These are phyloP conservation scores for Agraylea sexmaculata DNA, from an alignment of 1,140 invertebrate species.

Conservation along the genomic window DNA sequence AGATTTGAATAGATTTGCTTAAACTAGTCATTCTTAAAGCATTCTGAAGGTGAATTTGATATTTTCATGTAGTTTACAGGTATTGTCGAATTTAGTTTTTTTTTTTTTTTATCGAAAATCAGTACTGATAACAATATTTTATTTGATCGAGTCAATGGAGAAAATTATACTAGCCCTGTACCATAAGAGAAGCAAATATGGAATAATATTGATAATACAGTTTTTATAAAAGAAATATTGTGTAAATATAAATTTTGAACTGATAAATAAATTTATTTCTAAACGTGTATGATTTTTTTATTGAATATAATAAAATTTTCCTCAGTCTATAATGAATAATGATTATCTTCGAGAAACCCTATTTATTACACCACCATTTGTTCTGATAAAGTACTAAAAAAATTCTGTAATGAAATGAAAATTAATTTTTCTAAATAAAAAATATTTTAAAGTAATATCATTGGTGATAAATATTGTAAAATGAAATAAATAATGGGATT, in stretches of 20 bases:
- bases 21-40: conserved; percentile 1
- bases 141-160: too few species aligned
- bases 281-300: conserved; percentile 16
- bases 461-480: too few species aligned
- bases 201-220: conserved; percentile 20
- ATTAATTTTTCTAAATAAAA: background rate
- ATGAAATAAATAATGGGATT: too few species aligned
- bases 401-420: background rate
- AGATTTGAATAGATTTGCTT: background rate
- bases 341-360: too few species aligned
- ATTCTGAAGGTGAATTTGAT: conserved; percentile 1
- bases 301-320: too few species aligned
- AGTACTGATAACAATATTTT: too few species aligned
- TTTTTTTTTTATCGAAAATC: too few species aligned
- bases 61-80: background rate
- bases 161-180: too few species aligned
- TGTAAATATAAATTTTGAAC: conserved; percentile 23
- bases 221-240: conserved; percentile 20
- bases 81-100: background rate
- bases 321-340: too few species aligned
- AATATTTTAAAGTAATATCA: background rate
- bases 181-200: conserved; percentile 21
- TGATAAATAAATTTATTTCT: conserved; percentile 24
- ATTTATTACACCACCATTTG: too few species aligned
- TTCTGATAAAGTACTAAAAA: background rate